Base-by-base conservation (phyloP, 2,888 invertebrate genomes). In the Ophion slaviceki region DNA sequence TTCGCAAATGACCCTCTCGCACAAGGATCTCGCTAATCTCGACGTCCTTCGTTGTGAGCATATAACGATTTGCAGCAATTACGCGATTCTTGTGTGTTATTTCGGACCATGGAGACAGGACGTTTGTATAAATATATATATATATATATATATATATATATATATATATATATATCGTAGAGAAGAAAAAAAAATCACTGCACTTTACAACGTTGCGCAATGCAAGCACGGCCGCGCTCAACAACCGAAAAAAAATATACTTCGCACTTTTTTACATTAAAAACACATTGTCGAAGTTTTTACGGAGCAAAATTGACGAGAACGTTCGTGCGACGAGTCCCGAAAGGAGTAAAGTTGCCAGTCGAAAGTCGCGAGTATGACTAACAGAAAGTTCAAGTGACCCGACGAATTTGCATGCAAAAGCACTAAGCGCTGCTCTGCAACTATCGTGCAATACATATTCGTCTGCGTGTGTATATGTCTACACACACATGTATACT, bases 321-420 rank as follows among this genome's bases (percentile, higher is more conserved):
- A 47, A 68, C 28, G 47, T 28, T 36, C 8, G 45, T 47, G 11
- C 47, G 10, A 32, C 11, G 57, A 57, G n/a, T 20, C 11, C 24
- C 14, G 2, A 53, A 70, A 59, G 36, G 59, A 77, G 57, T 59
- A 67, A 82, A 79, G 68, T 40, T 67, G 11, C 36, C 75, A 20
- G 80, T 81, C 70, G 80, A 78, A 68, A 74, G 77, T 62, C 72
- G 76, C 67, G 84, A 87, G 72, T 88, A 86, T 90, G 89, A 91
- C 88, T 90, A 90, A 91, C 88, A 61, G 78, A 89, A 88, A 86
- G 76, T 88, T 87, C 87, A 86, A 87, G 87, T 89, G 88, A 88
- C 83, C 83, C 71, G 59, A 76, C 75, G 75, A 82, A 90, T 90
- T 90, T 90, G 88, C 89, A 89, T 91, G 79, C 86, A 85, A 91